A percentile compares a stretch with the other conserved stretches of the same genome.
Conservation (phyloP, 2,113 vertebrate genomes). For the Elachura formosa region DNA sequence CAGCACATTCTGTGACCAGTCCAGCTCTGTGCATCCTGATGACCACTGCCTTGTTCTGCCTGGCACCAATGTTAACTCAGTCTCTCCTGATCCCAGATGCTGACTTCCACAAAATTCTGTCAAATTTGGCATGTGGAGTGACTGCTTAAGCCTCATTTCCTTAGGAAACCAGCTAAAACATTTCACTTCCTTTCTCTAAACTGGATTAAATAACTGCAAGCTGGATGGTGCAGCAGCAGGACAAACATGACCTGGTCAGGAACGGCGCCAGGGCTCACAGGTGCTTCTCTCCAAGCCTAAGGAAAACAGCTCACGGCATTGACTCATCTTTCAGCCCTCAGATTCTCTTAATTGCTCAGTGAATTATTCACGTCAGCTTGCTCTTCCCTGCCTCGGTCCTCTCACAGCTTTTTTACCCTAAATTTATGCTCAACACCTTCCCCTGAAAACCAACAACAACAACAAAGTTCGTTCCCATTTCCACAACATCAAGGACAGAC, state of each 20-base stretch:
- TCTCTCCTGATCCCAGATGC: background rate
- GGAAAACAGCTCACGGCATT: background rate
- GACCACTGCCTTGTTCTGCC: background rate
- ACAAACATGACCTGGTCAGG: constrained; percentile 59
- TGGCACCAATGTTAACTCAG: background rate
- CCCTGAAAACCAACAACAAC: background rate
- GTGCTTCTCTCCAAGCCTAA: background rate
- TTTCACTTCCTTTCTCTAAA: constrained; percentile 29
- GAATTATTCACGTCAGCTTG: constrained; percentile 7
- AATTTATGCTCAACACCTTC: background rate
- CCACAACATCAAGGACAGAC: background rate
- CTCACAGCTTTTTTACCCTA: background rate
- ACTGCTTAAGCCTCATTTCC: constrained; percentile 56
- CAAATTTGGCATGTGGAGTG: background rate
- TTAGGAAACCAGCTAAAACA: constrained; percentile 49
- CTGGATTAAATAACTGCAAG: constrained; percentile 28
- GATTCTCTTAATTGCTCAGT: constrained; percentile 3
- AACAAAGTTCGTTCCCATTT: background rate
- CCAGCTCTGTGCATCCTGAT: background rate
- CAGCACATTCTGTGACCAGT: fast-evolving
- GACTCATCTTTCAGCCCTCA: constrained; percentile 28
- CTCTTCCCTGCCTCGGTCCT: background rate
- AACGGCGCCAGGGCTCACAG: constrained; percentile 6
- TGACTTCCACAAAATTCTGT: constrained; percentile 6
- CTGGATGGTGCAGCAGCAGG: background rate